Percentiles rank a stretch among this genome's conserved stretches.
These are phyloP conservation scores for Heliothis virescens DNA, from an alignment of 1,140 invertebrate species.

Conservation along the genomic window DNA sequence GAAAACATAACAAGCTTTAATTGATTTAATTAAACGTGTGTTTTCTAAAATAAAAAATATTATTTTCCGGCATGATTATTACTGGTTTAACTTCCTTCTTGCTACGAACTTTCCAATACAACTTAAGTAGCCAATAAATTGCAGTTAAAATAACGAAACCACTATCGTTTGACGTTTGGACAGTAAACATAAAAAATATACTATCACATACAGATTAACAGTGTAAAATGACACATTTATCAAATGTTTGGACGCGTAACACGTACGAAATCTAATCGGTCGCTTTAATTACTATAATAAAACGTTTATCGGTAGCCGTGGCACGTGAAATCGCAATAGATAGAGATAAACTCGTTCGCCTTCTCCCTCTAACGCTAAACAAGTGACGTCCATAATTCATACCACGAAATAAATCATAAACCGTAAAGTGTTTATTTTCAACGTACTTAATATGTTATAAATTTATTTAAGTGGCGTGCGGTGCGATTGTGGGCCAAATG, in stretches of 20 bases:
- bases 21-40: too few species aligned
- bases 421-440: conserved; percentile 85
- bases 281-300: conserved; percentile 83
- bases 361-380: conserved; percentile 77
- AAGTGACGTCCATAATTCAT: conserved; percentile 81
- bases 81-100: background rate
- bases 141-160: conserved; percentile 59
- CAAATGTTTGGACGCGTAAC: conserved; percentile 71
- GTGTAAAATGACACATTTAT: conserved; percentile 75
- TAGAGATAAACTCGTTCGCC: conserved; percentile 75
- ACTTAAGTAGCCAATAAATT: background rate
- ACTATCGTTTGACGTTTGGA: conserved; percentile 47
- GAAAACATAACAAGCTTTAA: too few species aligned
- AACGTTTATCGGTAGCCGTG: conserved; percentile 80
- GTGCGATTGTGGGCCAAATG: conserved; percentile 76
- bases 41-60: too few species aligned
- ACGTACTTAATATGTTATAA: conserved; percentile 85
- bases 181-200: conserved; percentile 64
- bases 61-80: too few species aligned
- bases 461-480: conserved; percentile 85
- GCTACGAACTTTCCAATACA: background rate
- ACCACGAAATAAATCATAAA: conserved; percentile 84
- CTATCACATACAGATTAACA: conserved; percentile 65
- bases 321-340: conserved; percentile 80
- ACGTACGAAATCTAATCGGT: conserved; percentile 76